These are phyloP conservation scores for Lophura nycthemera DNA, from an alignment of 2,113 vertebrate species.

Conservation along the genomic window DNA sequence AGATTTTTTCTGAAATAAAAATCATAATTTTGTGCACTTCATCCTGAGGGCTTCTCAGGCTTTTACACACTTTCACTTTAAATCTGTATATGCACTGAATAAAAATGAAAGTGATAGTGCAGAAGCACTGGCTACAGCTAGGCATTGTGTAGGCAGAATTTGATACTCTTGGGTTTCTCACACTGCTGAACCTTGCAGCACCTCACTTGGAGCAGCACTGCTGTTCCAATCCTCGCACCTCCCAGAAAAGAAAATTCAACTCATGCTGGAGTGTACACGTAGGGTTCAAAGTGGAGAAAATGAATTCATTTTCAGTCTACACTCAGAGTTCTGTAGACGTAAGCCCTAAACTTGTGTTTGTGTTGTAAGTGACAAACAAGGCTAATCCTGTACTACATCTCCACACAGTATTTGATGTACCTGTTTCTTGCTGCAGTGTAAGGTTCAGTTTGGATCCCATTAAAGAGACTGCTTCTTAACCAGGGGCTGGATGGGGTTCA, in stretches of 20 bases:
- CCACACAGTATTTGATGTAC: background rate
- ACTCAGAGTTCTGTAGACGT: background rate
- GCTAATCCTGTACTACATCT: background rate
- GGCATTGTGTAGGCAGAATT: conserved; percentile 67
- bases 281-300: background rate
- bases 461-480: background rate
- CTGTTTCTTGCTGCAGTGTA: background rate
- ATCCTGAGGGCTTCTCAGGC: background rate
- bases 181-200: conserved; percentile 26
- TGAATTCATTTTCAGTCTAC: background rate
- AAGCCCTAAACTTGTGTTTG: background rate
- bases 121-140: conserved; percentile 35
- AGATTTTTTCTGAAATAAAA: background rate
- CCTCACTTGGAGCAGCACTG: background rate
- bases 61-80: background rate
- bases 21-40: background rate
- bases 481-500: background rate
- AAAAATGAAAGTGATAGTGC: conserved; percentile 74
- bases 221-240: conserved; percentile 5
- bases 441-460: background rate
- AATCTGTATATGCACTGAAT: conserved; percentile 2
- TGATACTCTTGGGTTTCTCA: conserved; percentile 58
- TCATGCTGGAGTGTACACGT: background rate
- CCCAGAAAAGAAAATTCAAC: background rate
- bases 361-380: background rate